Base-by-base conservation (phyloP, 92 coral and sea anemone genomes). In the Phymanthus crucifer region DNA sequence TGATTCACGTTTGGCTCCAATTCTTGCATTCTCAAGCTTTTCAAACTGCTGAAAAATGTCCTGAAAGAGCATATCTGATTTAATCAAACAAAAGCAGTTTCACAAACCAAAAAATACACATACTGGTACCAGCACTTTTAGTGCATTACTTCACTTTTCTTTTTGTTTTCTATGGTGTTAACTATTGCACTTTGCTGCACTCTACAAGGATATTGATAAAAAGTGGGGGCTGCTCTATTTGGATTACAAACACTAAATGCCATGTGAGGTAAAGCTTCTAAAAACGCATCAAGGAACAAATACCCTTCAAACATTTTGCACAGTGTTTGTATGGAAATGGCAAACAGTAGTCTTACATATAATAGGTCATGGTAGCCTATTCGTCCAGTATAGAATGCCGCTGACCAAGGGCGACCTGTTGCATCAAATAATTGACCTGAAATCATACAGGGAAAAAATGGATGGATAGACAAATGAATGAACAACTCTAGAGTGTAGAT, bases 321-420 rank as follows among this genome's bases (percentile, higher is more conserved):
- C n/a, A n/a, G n/a, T n/a, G n/a, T n/a, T n/a, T n/a, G n/a, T n/a
- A n/a, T n/a, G n/a, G n/a, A n/a, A n/a, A n/a, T n/a, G n/a, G n/a
- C n/a, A n/a, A 6, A 61, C 6, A 7, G n/a, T 46, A 0, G 66
- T 91, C 98, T 90, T 73, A 95, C 98, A 82, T 81, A 95, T 58
- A 95, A 78, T 33, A 89, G 79, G 70, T 95, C 91, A 65, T 95
- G 95, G 79, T 86, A 95, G 32, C 90, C 93, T 65, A 84, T 83
- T 66, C 91, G 87, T 46, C 98, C 98, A 29, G 98, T 93, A 70
- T 90, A 95, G 81, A 93, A 95, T 14, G 95, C 98, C 12, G 97
- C 85, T 35, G 90, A 87, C 8, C 82, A 29, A 48, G 98, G 98
- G 13, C 95, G 88, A 0, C 98, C 97, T 74, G 56, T 78, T 10